Percentiles rank a stretch among this genome's conserved stretches.
Conservation (phyloP, 2,113 vertebrate genomes). For the Uropsilus gracilis region DNA sequence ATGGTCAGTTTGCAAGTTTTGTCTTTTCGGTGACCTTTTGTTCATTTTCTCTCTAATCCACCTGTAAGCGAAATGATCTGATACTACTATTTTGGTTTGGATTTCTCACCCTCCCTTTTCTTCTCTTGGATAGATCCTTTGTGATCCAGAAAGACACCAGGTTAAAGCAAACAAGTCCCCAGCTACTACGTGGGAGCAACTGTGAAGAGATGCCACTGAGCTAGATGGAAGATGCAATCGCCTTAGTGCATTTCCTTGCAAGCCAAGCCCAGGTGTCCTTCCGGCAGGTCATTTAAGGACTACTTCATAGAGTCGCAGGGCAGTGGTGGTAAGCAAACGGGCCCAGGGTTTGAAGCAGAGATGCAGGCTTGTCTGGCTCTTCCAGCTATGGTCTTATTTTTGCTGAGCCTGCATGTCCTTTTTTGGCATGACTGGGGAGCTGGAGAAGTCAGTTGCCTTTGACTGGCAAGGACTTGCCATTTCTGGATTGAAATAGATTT, state of each 20-base stretch:
- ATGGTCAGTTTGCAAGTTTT: no score
- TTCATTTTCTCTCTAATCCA: no score
- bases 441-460: slow-evolving; percentile 53
- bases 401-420: background rate
- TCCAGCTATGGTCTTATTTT: slow-evolving; percentile 38
- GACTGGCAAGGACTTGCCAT: slow-evolving; percentile 13
- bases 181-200: background rate
- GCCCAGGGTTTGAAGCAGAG: slow-evolving; percentile 32
- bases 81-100: background rate
- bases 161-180: background rate
- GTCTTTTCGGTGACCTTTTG: no score
- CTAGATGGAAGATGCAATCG: background rate
- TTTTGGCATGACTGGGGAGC: background rate
- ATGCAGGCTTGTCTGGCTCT: slow-evolving; percentile 9
- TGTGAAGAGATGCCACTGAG: background rate
- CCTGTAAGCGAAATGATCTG: no score
- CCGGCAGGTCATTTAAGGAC: background rate
- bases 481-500: slow-evolving; percentile 61
- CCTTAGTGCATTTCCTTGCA: background rate
- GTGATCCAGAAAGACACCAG: background rate
- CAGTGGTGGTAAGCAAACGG: background rate
- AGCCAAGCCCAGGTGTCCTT: background rate
- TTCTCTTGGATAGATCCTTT: slow-evolving; percentile 26
- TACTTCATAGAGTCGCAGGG: background rate
- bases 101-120: background rate